Base-by-base conservation (phyloP, 2,888 invertebrate species). In the Lochmaea crataegi region DNA sequence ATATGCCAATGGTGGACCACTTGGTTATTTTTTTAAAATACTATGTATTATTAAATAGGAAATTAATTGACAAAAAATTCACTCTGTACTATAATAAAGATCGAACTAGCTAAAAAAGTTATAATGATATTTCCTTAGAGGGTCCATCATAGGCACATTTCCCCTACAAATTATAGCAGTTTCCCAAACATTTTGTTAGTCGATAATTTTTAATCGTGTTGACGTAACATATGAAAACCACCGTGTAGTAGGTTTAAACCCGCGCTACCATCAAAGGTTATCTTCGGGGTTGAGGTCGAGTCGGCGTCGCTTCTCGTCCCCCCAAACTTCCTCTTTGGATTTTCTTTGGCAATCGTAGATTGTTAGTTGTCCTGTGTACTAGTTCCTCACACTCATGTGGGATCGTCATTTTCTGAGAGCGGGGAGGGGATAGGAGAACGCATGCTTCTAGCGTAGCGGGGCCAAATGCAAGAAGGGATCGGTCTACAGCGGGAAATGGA, bases 271-370 rank as follows among this genome's bases (percentile, higher is more conserved):
- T 65, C 67, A 76, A 75, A 75, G 84, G 84, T 84, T 84, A 84
- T 84, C 84, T 82, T 83, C 82, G 80, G 81, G 83, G 83, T 84
- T 84, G 83, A 84, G 84, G 84, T 84, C 85, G 82, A 66, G 67
- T 65, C 79, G 80, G 79, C 79, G 71, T 73, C 81, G 80, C 82
- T 82, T 82, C 80, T 82, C 61, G 68, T 73, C 65, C 68, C 73
- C 75, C 75, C 67, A 72, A 73, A 73, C 75, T 75, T 76, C 76
- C 75, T 76, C 73, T 69, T 57, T 51, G 64, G 67, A 74, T 64
- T 83, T 84, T 84, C 82, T 83, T 85, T 82, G 84, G 84, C 83
- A 82, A 82, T 82, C 81, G 79, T 81, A 83, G 82, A 64, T 82
- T 79, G 81, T 80, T 82, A 82, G 83, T 80, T 68, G 74, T 73